Evolutionary conservation across 2,113 vertebrate genomes (phyloP).

Genomic region (Antechinus stuartii): DNA sequence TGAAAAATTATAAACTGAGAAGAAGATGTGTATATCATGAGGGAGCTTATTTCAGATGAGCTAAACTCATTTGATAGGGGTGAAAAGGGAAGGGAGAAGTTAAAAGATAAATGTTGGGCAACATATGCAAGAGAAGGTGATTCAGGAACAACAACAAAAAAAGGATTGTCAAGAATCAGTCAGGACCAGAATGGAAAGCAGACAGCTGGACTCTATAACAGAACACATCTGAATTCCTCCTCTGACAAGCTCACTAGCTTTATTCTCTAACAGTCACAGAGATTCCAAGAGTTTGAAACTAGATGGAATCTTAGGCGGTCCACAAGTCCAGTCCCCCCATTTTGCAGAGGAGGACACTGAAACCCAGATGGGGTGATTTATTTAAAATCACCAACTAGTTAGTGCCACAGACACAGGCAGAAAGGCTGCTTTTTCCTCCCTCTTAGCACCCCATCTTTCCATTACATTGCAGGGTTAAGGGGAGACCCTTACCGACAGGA

Average conservation of each 20-base stretch:
- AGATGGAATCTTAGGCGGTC: neutral
- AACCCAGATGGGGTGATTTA: neutral
- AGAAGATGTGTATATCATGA: neutral
- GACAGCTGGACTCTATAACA: neutral
- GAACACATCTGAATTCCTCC: neutral
- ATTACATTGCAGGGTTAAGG: neutral
- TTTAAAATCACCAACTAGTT: neutral
- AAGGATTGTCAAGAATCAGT: neutral
- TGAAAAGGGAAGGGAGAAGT: neutral
- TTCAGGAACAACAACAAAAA: neutral
- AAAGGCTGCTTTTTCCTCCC: neutral
- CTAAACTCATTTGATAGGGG: neutral
- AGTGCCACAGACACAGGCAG: neutral
- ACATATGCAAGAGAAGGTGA: neutral
- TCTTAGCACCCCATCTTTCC: neutral
- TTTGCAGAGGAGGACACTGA: neutral
- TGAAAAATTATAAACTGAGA: neutral
- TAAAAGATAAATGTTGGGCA: neutral
- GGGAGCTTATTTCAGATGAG: neutral
- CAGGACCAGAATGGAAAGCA: neutral
- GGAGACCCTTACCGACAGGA: conserved; percentile 91
- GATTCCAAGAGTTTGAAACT: neutral
- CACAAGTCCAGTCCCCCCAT: neutral
- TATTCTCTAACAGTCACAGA: neutral
- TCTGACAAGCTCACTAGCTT: neutral